A percentile compares a stretch with the other conserved stretches of the same genome.
phyloP scores from a whole-genome alignment of 2,888 invertebrate genomes.

The Chloromyia formosa region DNA sequence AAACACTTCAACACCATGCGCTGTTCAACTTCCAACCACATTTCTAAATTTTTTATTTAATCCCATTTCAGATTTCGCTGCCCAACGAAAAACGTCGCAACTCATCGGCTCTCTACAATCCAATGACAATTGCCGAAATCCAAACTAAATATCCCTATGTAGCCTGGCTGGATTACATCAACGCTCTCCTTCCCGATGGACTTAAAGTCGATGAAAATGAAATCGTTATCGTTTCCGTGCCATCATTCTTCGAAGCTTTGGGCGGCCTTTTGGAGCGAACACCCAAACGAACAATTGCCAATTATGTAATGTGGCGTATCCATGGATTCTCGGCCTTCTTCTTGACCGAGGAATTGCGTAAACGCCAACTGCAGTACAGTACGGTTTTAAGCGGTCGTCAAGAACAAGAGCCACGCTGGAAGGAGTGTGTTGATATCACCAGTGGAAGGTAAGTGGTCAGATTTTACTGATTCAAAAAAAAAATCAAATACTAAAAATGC shows the following conservation, averaged over 20 bases:
- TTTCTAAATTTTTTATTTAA: no score
- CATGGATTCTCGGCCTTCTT: constrained; percentile 83
- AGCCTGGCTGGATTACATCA: constrained; percentile 76
- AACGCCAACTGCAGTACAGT: constrained; percentile 81
- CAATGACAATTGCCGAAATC: constrained; percentile 83
- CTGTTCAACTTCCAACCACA: no score
- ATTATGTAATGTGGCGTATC: constrained; percentile 93
- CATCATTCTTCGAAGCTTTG: constrained; percentile 78
- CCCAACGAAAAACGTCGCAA: constrained; percentile 91
- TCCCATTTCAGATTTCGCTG: constrained; percentile 77
- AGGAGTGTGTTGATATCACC: constrained; percentile 86
- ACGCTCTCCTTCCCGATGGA: constrained; percentile 76
- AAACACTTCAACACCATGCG: no score
- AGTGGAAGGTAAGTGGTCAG: constrained; percentile 71
- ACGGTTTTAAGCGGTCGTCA: constrained; percentile 84
- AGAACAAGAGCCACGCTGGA: constrained; percentile 88
- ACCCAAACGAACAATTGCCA: constrained; percentile 77
- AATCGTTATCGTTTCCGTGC: constrained; percentile 84
- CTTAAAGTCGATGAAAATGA: constrained; percentile 74
- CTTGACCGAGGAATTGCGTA: constrained; percentile 79
- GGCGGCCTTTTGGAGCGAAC: constrained; percentile 70
- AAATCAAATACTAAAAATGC: no score
- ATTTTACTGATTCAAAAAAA: not conserved
- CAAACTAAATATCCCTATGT: constrained; percentile 75
- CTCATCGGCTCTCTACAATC: constrained; percentile 90